Percentiles rank a stretch among this genome's conserved stretches.
Conservation (phyloP, 2,797 vertebrate genomes). For the Gallinago stenura region DNA sequence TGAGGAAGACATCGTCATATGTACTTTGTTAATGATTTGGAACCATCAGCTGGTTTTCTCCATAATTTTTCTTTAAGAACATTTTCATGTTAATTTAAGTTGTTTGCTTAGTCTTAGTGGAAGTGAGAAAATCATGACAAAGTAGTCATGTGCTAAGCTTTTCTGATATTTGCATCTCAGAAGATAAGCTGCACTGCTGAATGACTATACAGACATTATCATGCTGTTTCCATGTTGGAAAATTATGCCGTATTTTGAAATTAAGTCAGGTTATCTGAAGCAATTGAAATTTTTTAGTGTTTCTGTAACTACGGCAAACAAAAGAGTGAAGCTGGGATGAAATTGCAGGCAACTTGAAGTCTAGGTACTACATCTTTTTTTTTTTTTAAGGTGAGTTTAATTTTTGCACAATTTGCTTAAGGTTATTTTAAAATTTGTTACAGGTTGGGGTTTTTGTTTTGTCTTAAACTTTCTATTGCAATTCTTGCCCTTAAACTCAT, state of each 20-base stretch:
- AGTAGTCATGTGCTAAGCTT: background rate
- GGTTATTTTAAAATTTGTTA: background rate
- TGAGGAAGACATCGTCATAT: background rate
- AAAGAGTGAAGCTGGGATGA: background rate
- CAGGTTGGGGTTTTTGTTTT: background rate
- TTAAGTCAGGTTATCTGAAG: background rate
- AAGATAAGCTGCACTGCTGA: background rate
- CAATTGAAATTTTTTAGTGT: background rate
- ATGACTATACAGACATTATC: background rate
- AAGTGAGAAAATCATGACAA: background rate
- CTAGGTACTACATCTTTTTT: background rate
- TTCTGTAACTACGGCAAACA: background rate
- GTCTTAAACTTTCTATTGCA: background rate
- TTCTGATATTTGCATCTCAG: background rate
- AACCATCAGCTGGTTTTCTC: background rate
- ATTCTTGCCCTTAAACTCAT: background rate
- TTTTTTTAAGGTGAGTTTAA: background rate
- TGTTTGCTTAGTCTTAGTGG: background rate
- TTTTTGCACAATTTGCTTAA: background rate
- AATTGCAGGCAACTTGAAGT: background rate
- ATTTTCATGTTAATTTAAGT: background rate
- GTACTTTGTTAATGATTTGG: conserved; percentile 29
- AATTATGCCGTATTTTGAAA: background rate
- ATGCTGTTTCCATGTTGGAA: background rate
- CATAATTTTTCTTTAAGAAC: background rate